These are phyloP conservation scores for Chaetura pelagica DNA, from an alignment of 2,113 vertebrate genomes.

Conservation along the genomic window DNA sequence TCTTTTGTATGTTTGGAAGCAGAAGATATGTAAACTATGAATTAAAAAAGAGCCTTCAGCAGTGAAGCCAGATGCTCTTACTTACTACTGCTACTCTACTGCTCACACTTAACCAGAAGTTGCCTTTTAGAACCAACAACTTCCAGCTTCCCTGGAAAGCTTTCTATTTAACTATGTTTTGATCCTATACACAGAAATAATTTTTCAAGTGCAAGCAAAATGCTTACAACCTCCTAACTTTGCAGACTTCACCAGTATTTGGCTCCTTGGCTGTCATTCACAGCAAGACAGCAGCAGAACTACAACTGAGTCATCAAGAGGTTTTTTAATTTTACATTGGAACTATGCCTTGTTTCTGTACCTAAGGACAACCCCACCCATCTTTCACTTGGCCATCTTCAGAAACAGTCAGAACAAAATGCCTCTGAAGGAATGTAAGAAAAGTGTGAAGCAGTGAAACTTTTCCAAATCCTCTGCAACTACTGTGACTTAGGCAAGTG, in stretches of 20 bases:
- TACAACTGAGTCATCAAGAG: neutral
- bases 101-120: neutral
- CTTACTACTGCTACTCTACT: neutral
- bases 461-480: neutral
- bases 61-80: neutral
- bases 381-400: neutral
- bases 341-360: neutral
- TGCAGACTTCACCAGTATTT: neutral
- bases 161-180: neutral
- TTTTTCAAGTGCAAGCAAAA: neutral
- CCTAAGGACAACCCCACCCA: neutral
- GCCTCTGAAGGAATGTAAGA: neutral
- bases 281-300: neutral
- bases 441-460: neutral
- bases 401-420: neutral
- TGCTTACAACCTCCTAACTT: neutral
- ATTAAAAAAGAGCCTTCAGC: neutral
- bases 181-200: neutral
- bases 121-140: neutral
- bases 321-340: neutral
- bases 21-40: neutral
- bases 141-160: neutral
- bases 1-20: neutral
- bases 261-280: neutral
- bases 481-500: neutral